Conservation (phyloP, 1,140 invertebrate species). For the Asobara japonica region DNA sequence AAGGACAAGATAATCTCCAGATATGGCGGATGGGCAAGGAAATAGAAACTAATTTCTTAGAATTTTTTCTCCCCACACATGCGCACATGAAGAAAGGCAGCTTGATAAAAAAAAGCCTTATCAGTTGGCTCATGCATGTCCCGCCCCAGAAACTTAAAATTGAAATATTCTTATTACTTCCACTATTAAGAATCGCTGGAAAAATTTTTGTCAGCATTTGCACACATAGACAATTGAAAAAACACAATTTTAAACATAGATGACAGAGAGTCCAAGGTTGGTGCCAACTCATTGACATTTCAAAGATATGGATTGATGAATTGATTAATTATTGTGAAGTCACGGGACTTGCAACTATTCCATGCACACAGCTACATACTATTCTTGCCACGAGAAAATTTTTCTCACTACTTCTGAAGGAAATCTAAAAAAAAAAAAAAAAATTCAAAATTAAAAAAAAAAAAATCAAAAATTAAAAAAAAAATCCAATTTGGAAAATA, state of each 20-base stretch:
- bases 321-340: neutral
- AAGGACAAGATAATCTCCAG: constrained; percentile 53
- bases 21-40: neutral
- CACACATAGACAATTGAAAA: too few relatives aligned
- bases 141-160: neutral
- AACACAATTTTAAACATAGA: neutral
- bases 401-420: too few relatives aligned
- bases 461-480: too few relatives aligned
- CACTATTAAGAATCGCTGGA: too few relatives aligned
- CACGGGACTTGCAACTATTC: neutral
- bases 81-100: neutral
- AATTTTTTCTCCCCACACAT: neutral
- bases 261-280: neutral
- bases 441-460: too few relatives aligned
- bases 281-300: neutral
- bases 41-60: constrained; percentile 2
- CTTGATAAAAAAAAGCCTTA: constrained; percentile 12
- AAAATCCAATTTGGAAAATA: too few relatives aligned
- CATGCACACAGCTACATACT: too few relatives aligned
- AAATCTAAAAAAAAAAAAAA: too few relatives aligned
- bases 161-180: neutral
- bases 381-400: too few relatives aligned
- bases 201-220: too few relatives aligned
- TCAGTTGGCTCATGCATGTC: neutral
- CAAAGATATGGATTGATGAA: neutral